phyloP scores from a whole-genome alignment of 2,888 invertebrate species.

The Lasius platythorax region DNA sequence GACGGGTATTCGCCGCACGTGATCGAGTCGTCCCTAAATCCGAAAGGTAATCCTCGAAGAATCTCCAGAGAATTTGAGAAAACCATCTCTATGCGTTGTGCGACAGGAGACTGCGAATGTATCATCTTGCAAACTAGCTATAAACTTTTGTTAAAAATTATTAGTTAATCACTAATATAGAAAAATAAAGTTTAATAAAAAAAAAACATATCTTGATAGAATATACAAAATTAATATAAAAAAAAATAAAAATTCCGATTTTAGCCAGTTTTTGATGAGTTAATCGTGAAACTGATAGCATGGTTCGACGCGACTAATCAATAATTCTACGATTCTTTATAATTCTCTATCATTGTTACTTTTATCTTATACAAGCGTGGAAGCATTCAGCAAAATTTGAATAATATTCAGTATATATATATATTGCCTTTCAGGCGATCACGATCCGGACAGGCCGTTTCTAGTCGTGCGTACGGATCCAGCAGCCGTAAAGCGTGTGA shows the following conservation, averaged over 20 bases:
- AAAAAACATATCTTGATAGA: neutral
- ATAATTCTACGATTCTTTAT: neutral
- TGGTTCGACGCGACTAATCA: neutral
- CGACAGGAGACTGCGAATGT: neutral
- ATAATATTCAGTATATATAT: neutral
- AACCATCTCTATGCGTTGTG: neutral
- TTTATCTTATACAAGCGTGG: neutral
- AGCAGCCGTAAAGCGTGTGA: slow-evolving; percentile 89
- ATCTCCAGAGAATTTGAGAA: neutral
- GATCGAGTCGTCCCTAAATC: slow-evolving; percentile 83
- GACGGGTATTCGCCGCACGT: slow-evolving; percentile 82
- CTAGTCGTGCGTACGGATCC: slow-evolving; percentile 93
- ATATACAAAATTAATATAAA: neutral
- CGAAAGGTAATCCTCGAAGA: slow-evolving; percentile 78
- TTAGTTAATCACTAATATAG: neutral
- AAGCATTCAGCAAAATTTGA: neutral
- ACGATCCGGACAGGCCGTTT: slow-evolving; percentile 92
- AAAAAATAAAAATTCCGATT: neutral
- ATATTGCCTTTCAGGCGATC: slow-evolving; percentile 73
- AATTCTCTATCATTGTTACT: too few relatives aligned
- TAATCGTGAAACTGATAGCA: neutral
- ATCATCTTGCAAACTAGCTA: neutral
- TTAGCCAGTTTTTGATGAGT: neutral
- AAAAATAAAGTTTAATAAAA: neutral
- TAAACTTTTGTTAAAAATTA: neutral